A percentile compares a stretch with the other conserved stretches of the same genome.
Conservation (phyloP, 2,888 invertebrate species). For the Gymnocheta viridis region DNA sequence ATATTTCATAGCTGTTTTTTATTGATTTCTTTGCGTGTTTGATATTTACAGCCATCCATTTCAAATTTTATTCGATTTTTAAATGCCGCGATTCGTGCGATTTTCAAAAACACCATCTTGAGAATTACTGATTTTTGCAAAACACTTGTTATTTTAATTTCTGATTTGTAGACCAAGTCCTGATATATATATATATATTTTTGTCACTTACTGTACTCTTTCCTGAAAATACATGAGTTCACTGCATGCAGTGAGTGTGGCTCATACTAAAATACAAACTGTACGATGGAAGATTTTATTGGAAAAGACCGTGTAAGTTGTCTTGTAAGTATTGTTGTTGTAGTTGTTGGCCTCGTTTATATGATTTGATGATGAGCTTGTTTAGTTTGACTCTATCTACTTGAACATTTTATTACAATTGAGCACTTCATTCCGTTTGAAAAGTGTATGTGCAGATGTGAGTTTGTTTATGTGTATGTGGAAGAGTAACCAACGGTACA, state of each 20-base stretch:
- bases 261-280: not conserved
- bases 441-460: not conserved
- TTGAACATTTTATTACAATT: conserved; percentile 53
- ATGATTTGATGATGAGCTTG: conserved; percentile 65
- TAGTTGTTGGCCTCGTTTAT: conserved; percentile 51
- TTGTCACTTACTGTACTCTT: not conserved
- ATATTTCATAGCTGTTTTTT: no score
- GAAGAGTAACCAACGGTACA: not conserved
- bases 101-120: no score
- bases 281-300: conserved; percentile 22
- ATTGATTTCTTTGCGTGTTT: no score
- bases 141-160: no score
- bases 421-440: conserved; percentile 47
- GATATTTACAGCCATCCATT: no score
- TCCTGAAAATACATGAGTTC: not conserved
- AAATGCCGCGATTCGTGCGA: no score
- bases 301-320: conserved; percentile 54
- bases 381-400: conserved; percentile 53
- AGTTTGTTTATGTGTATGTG: not conserved
- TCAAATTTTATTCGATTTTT: no score
- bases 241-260: not conserved
- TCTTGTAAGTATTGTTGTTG: conserved; percentile 37
- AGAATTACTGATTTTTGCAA: no score
- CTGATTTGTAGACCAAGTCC: no score
- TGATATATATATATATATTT: not conserved